These are phyloP conservation scores for Caenorhabditis angaria DNA, from an alignment of 2,888 invertebrate genomes.

Conservation along the genomic window DNA sequence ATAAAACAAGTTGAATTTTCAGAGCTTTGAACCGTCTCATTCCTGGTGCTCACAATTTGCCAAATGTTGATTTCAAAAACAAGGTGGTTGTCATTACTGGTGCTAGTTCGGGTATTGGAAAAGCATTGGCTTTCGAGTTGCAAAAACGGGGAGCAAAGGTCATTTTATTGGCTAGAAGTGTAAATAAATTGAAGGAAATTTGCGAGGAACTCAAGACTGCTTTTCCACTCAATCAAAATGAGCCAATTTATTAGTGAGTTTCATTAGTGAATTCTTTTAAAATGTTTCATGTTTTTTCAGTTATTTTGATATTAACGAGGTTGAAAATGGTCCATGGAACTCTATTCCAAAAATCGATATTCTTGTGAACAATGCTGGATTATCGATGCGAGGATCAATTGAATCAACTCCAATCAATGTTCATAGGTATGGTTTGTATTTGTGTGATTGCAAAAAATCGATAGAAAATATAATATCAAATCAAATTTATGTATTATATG, in stretches of 20 bases:
- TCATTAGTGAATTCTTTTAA: not conserved
- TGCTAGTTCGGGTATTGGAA: conserved; percentile 64
- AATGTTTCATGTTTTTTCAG: too few relatives aligned
- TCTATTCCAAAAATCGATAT: conserved; percentile 60
- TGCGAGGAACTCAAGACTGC: conserved; percentile 60
- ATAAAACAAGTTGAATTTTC: conserved; percentile 8
- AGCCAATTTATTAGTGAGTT: conserved; percentile 60
- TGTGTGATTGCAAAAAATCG: too few relatives aligned
- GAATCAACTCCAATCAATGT: conserved; percentile 58
- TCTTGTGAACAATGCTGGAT: conserved; percentile 70
- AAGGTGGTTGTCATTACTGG: conserved; percentile 68
- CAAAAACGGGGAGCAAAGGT: conserved; percentile 64
- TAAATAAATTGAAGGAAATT: conserved; percentile 64
- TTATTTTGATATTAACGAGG: conserved; percentile 66
- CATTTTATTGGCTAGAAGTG: conserved; percentile 65
- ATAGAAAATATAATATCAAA: too few relatives aligned
- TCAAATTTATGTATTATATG: too few relatives aligned
- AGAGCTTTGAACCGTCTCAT: conserved; percentile 45
- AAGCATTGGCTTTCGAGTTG: conserved; percentile 60
- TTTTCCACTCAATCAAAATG: conserved; percentile 48
- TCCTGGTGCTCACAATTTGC: conserved; percentile 64
- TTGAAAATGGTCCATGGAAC: conserved; percentile 46
- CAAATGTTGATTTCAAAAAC: conserved; percentile 56
- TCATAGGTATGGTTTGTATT: conserved; percentile 52
- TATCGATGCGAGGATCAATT: conserved; percentile 57